Conservation (phyloP, 2,113 vertebrate genomes). For the Cyanistes caeruleus region DNA sequence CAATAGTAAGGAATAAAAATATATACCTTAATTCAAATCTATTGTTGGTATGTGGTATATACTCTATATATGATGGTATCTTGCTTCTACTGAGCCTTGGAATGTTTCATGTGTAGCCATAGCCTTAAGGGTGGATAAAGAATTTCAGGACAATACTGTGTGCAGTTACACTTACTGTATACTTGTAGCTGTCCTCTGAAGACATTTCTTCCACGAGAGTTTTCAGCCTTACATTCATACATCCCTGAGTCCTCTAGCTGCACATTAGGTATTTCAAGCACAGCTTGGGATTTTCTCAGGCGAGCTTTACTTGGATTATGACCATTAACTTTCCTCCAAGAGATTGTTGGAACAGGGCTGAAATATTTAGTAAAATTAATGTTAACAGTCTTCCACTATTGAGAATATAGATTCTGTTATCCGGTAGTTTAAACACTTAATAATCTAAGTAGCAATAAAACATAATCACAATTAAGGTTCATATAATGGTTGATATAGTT, state of each 20-base stretch:
- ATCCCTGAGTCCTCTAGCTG: slow-evolving; percentile 91
- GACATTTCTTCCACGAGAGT: slow-evolving; percentile 88
- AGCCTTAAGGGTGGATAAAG: not conserved
- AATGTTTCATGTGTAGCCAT: not conserved
- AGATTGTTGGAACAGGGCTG: slow-evolving; percentile 96
- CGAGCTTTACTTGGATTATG: slow-evolving; percentile 93
- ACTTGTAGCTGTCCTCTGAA: slow-evolving; percentile 95
- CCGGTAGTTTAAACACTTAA: slow-evolving; percentile 74
- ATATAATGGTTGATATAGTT: slow-evolving; percentile 49
- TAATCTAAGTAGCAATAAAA: slow-evolving; percentile 70
- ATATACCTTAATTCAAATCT: not conserved
- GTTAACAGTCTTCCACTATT: slow-evolving; percentile 48
- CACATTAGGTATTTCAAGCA: slow-evolving; percentile 94
- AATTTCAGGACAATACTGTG: not conserved
- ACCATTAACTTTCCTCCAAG: slow-evolving; percentile 94
- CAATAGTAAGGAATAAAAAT: not conserved
- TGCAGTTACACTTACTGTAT: slow-evolving; percentile 87
- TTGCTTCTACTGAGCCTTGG: not conserved
- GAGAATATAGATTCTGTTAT: slow-evolving; percentile 62
- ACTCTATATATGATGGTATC: not conserved
- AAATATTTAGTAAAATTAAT: slow-evolving; percentile 51
- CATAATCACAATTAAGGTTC: slow-evolving; percentile 67
- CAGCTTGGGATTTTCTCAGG: slow-evolving; percentile 93
- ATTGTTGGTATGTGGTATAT: not conserved
- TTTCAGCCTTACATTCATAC: slow-evolving; percentile 96